Base-by-base conservation (phyloP, 2,113 vertebrate genomes). In the Mus pahari region DNA sequence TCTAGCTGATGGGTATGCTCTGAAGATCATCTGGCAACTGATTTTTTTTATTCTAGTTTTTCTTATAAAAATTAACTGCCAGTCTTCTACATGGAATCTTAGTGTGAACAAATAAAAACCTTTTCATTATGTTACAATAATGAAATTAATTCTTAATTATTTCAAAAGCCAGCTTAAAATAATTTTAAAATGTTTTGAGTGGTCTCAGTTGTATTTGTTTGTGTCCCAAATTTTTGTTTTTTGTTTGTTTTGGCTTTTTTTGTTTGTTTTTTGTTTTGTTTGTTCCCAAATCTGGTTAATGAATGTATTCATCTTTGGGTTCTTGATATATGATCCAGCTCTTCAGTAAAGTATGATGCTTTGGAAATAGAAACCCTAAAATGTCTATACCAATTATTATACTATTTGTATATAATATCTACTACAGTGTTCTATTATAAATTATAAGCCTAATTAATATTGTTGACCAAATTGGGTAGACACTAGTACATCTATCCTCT, bases 101-200 rank as follows among this genome's bases (percentile, higher is more conserved):
- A 77, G 7, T 75, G 13, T 31, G 70, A 7, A 17, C 13, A 95
- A 94, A 64, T 45, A 84, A 28, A 88, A 75, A 3, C 48, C 26
- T 82, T 89, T 94, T 42, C 12, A 53, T 74, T 90, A 28, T 60
- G 13, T 60, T 83, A 39, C 24, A 62, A 10, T 17, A 12, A 48
- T 48, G 48, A 48, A 48, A 48, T 19, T 66, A 42, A 11, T 42
- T 82, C 22, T 82, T 94, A 62, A 70, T 66, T 96, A 82, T 13
- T 94, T 96, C 13, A 96, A 93, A 97, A 90, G 10, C 39, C 83
- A 42, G 5, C 9, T 78, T 92, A 92, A 92, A 89, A 19, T 50
- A 70, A 87, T 53, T 91, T 68, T 81, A 66, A 26, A 86, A 42
- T 36, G 1, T 39, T 89, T 92, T 95, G 11, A 14, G 24, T 62